These are phyloP conservation scores for Aleiodes leptofemur DNA, from an alignment of 2,888 invertebrate species.

Conservation along the genomic window DNA sequence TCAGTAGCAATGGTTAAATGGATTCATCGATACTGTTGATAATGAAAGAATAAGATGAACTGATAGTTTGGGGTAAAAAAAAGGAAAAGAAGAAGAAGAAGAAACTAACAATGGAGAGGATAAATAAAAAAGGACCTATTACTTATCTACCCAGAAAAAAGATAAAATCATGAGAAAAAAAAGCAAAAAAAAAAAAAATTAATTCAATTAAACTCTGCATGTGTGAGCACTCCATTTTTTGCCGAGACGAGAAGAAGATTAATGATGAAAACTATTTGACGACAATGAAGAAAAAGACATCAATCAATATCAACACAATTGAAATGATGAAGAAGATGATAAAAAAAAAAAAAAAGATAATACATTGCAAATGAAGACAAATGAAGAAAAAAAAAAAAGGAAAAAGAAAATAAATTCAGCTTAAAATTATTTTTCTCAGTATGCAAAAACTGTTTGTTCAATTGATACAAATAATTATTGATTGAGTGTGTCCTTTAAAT, in stretches of 20 bases:
- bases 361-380: conserved; percentile 27
- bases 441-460: conserved; percentile 44
- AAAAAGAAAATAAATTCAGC: conserved; percentile 30
- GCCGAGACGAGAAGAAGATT: not conserved
- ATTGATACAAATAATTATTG: conserved; percentile 40
- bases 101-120: conserved; percentile 59
- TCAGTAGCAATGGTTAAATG: conserved; percentile 68
- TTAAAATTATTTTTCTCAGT: conserved; percentile 39
- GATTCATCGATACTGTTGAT: conserved; percentile 48
- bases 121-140: conserved; percentile 58
- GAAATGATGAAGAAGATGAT: conserved; percentile 47
- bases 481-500: conserved; percentile 35
- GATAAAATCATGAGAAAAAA: conserved; percentile 25
- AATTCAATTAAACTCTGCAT: conserved; percentile 28
- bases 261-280: too few relatives aligned
- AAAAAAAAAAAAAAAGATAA: conserved; percentile 41
- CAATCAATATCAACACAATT: conserved; percentile 71
- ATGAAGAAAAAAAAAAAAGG: conserved; percentile 8
- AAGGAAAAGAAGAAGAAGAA: conserved; percentile 53
- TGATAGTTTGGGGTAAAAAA: conserved; percentile 36
- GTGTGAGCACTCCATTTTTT: conserved; percentile 26
- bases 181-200: conserved; percentile 31
- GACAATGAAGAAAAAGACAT: conserved; percentile 41
- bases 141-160: conserved; percentile 46
- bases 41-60: conserved; percentile 58